These are phyloP conservation scores for Charina bottae DNA, from an alignment of 2,113 vertebrate genomes.

Conservation along the genomic window DNA sequence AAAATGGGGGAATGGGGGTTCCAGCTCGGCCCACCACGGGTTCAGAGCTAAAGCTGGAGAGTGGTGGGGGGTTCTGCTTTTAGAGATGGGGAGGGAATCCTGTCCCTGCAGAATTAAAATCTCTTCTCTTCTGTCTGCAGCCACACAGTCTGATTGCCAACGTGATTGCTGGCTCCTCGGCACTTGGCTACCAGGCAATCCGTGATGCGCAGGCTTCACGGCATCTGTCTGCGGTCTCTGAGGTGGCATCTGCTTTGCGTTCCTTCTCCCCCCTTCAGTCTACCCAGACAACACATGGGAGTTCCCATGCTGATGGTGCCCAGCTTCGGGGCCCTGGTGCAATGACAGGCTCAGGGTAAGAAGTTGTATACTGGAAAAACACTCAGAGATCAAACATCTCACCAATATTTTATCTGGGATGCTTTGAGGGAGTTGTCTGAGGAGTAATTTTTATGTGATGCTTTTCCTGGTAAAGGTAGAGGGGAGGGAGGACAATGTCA, in stretches of 20 bases:
- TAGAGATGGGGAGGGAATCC: not conserved
- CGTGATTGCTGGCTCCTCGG: conserved; percentile 84
- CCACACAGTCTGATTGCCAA: conserved; percentile 94
- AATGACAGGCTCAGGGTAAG: conserved; percentile 90
- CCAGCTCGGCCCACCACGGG: no score
- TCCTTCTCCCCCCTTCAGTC: conserved; percentile 90
- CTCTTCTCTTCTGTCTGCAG: conserved; percentile 69
- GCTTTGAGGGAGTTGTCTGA: not conserved
- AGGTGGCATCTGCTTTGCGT: conserved; percentile 86
- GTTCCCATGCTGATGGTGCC: conserved; percentile 66
- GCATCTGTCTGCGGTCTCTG: conserved; percentile 74
- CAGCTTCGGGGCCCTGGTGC: conserved; percentile 71
- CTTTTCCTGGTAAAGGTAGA: not conserved
- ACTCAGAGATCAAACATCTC: not conserved
- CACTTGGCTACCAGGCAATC: conserved; percentile 80
- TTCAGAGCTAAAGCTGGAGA: not conserved
- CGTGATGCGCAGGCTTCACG: conserved; percentile 81
- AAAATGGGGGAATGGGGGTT: not conserved
- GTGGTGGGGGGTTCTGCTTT: not conserved
- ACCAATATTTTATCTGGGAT: not conserved
- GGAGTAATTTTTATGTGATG: not conserved
- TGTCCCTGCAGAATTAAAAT: not conserved
- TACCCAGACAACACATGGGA: conserved; percentile 76
- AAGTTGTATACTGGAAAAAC: not conserved
- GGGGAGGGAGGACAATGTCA: not conserved